A percentile compares a stretch with the other conserved stretches of the same genome.
phyloP scores from a whole-genome alignment of 2,888 invertebrate species.

The Tanaodytes sp. region DNA sequence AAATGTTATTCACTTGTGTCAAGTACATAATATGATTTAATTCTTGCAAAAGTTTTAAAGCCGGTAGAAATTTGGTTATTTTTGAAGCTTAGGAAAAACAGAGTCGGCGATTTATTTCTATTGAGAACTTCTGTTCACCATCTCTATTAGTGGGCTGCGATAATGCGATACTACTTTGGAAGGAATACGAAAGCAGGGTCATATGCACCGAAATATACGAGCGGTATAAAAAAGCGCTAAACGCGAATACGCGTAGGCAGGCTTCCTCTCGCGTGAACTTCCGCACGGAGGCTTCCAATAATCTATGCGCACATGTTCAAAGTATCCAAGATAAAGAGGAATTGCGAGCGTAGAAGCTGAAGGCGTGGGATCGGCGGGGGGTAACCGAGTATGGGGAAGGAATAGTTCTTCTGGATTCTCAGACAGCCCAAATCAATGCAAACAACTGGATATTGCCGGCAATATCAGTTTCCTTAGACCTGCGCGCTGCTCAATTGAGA shows the following conservation, averaged over 20 bases:
- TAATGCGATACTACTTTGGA: conserved; percentile 41
- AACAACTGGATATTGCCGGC: conserved; percentile 70
- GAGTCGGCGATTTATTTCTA: conserved; percentile 16
- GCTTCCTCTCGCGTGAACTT: conserved; percentile 56
- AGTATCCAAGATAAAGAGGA: conserved; percentile 49
- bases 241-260: conserved; percentile 56
- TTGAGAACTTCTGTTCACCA: conserved; percentile 13
- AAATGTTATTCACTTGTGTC: not conserved
- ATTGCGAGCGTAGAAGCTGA: conserved; percentile 25
- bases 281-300: conserved; percentile 59
- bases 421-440: conserved; percentile 69
- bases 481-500: conserved; percentile 63
- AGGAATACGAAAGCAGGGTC: conserved; percentile 40
- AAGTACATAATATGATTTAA: not conserved
- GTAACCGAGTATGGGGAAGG: conserved; percentile 48
- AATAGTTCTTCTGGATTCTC: conserved; percentile 65
- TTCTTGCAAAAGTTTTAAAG: too few species aligned
- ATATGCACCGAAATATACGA: conserved; percentile 42
- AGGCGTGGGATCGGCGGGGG: conserved; percentile 39
- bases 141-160: conserved; percentile 40
- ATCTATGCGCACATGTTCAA: conserved; percentile 61
- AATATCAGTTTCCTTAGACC: conserved; percentile 68
- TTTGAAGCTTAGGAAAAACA: too few species aligned
- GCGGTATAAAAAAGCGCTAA: conserved; percentile 54
- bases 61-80: too few species aligned